These are phyloP conservation scores for Euborellia annulipes DNA, from an alignment of 1,140 invertebrate genomes.

Conservation along the genomic window DNA sequence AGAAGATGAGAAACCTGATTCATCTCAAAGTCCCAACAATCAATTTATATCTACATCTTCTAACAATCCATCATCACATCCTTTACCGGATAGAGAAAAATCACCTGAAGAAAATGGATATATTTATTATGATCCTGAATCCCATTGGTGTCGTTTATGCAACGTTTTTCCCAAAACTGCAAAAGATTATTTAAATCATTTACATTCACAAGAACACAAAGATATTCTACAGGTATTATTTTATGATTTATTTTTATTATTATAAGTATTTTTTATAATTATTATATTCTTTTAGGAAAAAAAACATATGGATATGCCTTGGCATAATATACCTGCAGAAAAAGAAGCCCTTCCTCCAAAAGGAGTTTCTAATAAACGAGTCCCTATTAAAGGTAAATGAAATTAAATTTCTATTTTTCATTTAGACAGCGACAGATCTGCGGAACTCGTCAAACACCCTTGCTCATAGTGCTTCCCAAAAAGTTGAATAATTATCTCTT, in stretches of 20 bases:
- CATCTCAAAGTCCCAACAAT: conserved; percentile 18
- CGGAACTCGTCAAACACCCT: no score
- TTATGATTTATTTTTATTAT: conserved; percentile 3
- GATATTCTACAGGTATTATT: conserved; percentile 32
- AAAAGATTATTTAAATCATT: conserved; percentile 67
- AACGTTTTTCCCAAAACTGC: conserved; percentile 71
- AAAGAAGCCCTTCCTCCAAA: conserved; percentile 32
- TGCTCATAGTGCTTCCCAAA: no score
- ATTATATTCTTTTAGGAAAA: conserved; percentile 32
- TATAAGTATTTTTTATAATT: conserved; percentile 4
- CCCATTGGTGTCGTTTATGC: conserved; percentile 75
- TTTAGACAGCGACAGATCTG: no score
- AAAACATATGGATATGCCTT: conserved; percentile 55
- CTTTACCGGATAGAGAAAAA: conserved; percentile 19
- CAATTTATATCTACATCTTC: no score
- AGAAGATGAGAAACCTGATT: conserved; percentile 20
- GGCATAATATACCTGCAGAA: conserved; percentile 43
- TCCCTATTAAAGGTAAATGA: conserved; percentile 58
- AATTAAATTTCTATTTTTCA: no score
- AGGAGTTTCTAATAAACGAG: conserved; percentile 52
- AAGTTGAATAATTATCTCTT: no score
- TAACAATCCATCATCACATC: no score
- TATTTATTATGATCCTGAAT: conserved; percentile 70
- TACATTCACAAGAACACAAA: conserved; percentile 60
- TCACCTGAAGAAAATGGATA: conserved; percentile 23